Conservation (phyloP, 2,888 invertebrate species). For the Eulithis testata region DNA sequence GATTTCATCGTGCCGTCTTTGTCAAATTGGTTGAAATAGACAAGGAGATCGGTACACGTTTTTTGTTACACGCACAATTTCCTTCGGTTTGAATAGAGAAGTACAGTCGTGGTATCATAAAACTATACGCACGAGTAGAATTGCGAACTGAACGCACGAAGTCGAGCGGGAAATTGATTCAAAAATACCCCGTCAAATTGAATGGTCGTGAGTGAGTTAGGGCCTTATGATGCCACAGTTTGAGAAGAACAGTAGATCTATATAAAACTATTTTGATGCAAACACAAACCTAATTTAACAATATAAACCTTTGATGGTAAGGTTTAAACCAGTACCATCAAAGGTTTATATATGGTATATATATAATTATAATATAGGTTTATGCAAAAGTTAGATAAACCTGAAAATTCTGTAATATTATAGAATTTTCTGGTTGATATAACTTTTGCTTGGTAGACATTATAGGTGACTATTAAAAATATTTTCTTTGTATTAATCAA, state of each 20-base stretch:
- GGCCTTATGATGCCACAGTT: conserved; percentile 31
- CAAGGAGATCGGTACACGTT: conserved; percentile 1
- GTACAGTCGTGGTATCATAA: conserved; percentile 53
- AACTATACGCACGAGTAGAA: conserved; percentile 60
- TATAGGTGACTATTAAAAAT: too few relatives aligned
- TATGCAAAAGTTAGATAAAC: too few relatives aligned
- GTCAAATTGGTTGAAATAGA: conserved; percentile 7
- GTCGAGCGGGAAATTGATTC: conserved; percentile 65
- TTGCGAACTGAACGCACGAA: conserved; percentile 54
- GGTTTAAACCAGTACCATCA: too few relatives aligned
- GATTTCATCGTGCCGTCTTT: conserved; percentile 24
- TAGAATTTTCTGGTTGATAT: too few relatives aligned
- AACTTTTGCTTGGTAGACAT: too few relatives aligned
- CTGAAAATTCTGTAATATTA: too few relatives aligned
- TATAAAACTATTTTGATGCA: too few relatives aligned
- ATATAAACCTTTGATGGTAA: too few relatives aligned
- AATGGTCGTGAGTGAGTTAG: conserved; percentile 56
- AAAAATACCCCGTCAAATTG: conserved; percentile 68
- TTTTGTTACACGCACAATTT: conserved; percentile 13
- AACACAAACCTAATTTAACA: too few relatives aligned
- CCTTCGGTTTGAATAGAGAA: conserved; percentile 21
- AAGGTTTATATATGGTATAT: too few relatives aligned
- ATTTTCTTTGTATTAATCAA: too few relatives aligned
- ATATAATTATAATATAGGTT: too few relatives aligned
- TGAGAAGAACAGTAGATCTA: background rate